Percentiles rank a stretch among this genome's conserved stretches.
These are phyloP conservation scores for Umimayanthus kanabou DNA, from an alignment of 92 coral and sea anemone genomes.

Conservation along the genomic window DNA sequence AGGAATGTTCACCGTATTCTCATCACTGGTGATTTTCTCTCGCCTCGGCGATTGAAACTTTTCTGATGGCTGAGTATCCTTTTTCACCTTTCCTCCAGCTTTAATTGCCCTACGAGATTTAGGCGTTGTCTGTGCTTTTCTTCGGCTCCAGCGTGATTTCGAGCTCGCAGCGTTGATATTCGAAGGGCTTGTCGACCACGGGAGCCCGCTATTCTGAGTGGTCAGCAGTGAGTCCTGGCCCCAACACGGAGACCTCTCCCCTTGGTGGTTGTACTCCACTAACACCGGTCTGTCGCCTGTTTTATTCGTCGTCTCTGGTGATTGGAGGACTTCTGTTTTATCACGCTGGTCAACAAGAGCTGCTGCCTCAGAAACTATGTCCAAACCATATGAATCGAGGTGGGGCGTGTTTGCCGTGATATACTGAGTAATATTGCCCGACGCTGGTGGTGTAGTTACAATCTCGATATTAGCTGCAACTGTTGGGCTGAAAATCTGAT, in stretches of 20 bases:
- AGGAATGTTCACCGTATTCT: background rate
- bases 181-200: background rate
- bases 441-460: slow-evolving; percentile 16
- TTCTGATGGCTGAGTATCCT: background rate
- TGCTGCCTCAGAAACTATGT: slow-evolving; percentile 21
- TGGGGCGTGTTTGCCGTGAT: background rate
- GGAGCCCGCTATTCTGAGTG: background rate
- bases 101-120: background rate
- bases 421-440: slow-evolving; percentile 16
- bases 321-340: background rate
- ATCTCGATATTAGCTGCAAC: slow-evolving; percentile 39
- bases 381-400: background rate
- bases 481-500: background rate
- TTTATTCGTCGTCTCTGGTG: background rate
- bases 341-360: background rate
- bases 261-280: background rate
- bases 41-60: background rate
- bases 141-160: background rate
- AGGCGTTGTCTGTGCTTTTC: background rate
- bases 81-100: background rate
- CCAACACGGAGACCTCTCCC: background rate
- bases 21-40: background rate
- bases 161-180: background rate
- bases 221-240: background rate
- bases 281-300: background rate